Percentiles rank a stretch among this genome's conserved stretches.
Evolutionary conservation across 2,888 invertebrate genomes (phyloP).

Genomic region (Linnaemya vulpina): DNA sequence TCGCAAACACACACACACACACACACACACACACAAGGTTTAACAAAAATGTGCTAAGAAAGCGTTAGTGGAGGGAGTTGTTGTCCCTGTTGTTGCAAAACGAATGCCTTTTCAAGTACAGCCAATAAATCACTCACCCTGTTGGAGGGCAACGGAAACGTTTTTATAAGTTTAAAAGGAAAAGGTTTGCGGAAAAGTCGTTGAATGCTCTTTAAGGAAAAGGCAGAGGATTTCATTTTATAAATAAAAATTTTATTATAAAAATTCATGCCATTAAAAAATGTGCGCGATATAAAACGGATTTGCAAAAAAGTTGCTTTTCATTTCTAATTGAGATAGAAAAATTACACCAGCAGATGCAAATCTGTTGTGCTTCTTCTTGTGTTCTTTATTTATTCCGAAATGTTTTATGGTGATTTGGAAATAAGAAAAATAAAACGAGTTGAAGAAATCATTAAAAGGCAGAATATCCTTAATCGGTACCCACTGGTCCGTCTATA

Average conservation of each 20-base stretch:
- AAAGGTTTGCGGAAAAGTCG: not conserved
- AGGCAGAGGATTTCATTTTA: not conserved
- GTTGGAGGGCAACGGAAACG: not conserved
- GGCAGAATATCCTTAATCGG: too few species aligned
- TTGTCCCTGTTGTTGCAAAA: slow-evolving; percentile 13
- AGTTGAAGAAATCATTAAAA: too few species aligned
- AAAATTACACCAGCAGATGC: too few species aligned
- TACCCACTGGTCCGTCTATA: too few species aligned
- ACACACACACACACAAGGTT: slow-evolving; percentile 13
- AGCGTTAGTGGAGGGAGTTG: slow-evolving; percentile 24
- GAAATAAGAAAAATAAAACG: too few species aligned
- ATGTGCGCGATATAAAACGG: not conserved
- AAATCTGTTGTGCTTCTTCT: too few species aligned
- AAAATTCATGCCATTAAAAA: not conserved
- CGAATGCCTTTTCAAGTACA: slow-evolving; percentile 51
- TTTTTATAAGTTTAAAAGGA: not conserved
- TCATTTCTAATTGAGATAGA: too few species aligned
- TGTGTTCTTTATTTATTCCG: too few species aligned
- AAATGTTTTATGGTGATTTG: too few species aligned
- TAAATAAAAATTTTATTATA: too few species aligned
- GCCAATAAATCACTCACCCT: slow-evolving; percentile 53
- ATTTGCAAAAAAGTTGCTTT: not conserved
- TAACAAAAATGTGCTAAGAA: slow-evolving; percentile 12
- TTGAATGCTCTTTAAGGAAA: slow-evolving; percentile 1
- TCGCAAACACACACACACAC: slow-evolving; percentile 10